A percentile compares a stretch with the other conserved stretches of the same genome.
phyloP scores from a whole-genome alignment of 2,113 vertebrate genomes.

The Hymenochirus boettgeri region DNA sequence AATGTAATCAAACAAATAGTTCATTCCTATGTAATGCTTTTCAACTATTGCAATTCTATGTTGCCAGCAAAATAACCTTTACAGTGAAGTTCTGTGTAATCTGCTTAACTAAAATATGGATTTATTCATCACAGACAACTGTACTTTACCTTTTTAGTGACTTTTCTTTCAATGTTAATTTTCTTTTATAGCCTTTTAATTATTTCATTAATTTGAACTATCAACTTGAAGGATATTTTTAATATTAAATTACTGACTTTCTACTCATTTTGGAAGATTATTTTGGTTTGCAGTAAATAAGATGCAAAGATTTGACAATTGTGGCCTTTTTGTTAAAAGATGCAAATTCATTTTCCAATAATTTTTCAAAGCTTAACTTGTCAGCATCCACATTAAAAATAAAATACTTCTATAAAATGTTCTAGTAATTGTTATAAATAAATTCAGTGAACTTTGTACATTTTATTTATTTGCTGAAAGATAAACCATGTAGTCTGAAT shows the following conservation, averaged over 20 bases:
- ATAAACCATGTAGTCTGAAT: too few species aligned
- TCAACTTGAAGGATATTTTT: slow-evolving; percentile 46
- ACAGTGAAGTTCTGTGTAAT: slow-evolving; percentile 18
- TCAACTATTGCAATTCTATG: neutral
- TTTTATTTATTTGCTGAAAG: neutral
- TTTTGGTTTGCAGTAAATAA: slow-evolving; percentile 1
- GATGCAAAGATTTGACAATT: slow-evolving; percentile 5
- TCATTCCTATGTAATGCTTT: neutral
- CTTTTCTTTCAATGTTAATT: slow-evolving; percentile 49
- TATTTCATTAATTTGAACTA: slow-evolving; percentile 53
- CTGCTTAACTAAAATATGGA: slow-evolving; percentile 26
- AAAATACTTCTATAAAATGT: neutral
- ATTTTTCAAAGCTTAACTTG: neutral
- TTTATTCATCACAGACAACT: slow-evolving; percentile 22
- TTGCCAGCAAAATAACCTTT: slow-evolving; percentile 15
- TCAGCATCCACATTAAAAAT: neutral
- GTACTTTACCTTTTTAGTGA: slow-evolving; percentile 36
- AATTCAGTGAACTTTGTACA: neutral
- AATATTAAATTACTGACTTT: slow-evolving; percentile 40
- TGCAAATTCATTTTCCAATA: slow-evolving; percentile 4
- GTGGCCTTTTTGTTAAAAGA: slow-evolving; percentile 26
- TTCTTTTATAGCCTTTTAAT: slow-evolving; percentile 49
- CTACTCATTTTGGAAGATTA: slow-evolving; percentile 35
- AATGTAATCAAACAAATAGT: neutral
- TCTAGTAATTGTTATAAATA: too few species aligned